Percentiles rank a stretch among this genome's conserved stretches.
Conservation (phyloP, 2,888 invertebrate genomes). For the Eugnorisma glareosa region DNA sequence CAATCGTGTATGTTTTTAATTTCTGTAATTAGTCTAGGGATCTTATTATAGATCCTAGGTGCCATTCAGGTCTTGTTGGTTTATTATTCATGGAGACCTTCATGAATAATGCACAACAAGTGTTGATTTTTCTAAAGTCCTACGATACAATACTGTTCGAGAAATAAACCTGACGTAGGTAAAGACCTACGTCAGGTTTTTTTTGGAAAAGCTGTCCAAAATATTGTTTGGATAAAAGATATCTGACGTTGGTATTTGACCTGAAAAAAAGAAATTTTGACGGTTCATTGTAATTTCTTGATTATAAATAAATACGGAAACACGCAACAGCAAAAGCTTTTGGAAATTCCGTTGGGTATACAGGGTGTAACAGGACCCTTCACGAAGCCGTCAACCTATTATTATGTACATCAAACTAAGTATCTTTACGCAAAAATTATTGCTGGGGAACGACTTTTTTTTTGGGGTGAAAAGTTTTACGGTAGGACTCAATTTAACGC, state of each 20-base stretch:
- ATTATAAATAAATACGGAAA: neutral
- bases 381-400: no score
- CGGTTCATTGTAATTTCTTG: neutral
- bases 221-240: neutral
- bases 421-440: no score
- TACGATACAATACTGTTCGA: no score
- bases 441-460: no score
- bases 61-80: slow-evolving; percentile 10
- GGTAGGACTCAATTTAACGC: no score
- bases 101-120: neutral
- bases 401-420: no score
- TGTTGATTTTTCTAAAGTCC: neutral
- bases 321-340: neutral
- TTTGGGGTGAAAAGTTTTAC: no score
- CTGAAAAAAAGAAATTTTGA: neutral
- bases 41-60: no score
- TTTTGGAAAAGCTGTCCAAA: neutral
- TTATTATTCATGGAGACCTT: neutral
- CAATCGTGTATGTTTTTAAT: no score
- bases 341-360: neutral
- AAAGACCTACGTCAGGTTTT: neutral
- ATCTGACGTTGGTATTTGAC: neutral
- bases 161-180: neutral
- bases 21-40: no score
- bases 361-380: no score